These are phyloP conservation scores for Orientallactaga bullata DNA, from an alignment of 2,113 vertebrate species.

Conservation along the genomic window DNA sequence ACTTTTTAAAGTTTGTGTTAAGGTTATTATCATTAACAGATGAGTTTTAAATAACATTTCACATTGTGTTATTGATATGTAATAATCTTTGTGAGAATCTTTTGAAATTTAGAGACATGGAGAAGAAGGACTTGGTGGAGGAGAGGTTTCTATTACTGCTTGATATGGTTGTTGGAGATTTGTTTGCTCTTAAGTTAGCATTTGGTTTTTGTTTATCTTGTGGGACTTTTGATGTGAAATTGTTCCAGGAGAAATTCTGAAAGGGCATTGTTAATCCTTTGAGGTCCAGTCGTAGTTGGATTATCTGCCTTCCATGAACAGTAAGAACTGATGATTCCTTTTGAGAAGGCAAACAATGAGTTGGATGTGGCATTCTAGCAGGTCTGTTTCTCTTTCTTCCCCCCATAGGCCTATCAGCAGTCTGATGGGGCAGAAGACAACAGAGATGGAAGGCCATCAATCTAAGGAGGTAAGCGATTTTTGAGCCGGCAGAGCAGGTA, in stretches of 20 bases:
- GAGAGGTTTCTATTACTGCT: conserved; percentile 52
- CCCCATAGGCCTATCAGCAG: conserved; percentile 89
- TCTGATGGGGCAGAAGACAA: conserved; percentile 89
- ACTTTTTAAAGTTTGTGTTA: conserved; percentile 57
- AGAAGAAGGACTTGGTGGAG: conserved; percentile 52
- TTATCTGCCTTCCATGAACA: conserved; percentile 74
- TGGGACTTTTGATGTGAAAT: conserved; percentile 52
- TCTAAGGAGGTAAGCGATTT: conserved; percentile 90
- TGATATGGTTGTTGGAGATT: conserved; percentile 64
- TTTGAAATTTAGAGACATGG: conserved; percentile 50
- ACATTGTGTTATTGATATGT: conserved; percentile 18
- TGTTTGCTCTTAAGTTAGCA: conserved; percentile 63
- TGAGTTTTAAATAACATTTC: conserved; percentile 51
- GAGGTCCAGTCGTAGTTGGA: conserved; percentile 27
- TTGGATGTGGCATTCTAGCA: conserved; percentile 86
- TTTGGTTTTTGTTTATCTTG: conserved; percentile 64
- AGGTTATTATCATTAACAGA: conserved; percentile 26
- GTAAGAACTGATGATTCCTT: conserved; percentile 79
- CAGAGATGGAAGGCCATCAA: conserved; percentile 89
- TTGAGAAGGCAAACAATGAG: conserved; percentile 80
- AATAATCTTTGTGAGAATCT: conserved; percentile 39
- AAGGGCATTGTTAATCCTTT: conserved; percentile 64
- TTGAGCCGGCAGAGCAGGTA: conserved; percentile 81
- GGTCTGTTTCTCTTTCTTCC: conserved; percentile 90
- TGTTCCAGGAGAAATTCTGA: conserved; percentile 71